Percentiles rank a stretch among this genome's conserved stretches.
Conservation (phyloP, 2,888 invertebrate genomes). For the Aphrophora alni region DNA sequence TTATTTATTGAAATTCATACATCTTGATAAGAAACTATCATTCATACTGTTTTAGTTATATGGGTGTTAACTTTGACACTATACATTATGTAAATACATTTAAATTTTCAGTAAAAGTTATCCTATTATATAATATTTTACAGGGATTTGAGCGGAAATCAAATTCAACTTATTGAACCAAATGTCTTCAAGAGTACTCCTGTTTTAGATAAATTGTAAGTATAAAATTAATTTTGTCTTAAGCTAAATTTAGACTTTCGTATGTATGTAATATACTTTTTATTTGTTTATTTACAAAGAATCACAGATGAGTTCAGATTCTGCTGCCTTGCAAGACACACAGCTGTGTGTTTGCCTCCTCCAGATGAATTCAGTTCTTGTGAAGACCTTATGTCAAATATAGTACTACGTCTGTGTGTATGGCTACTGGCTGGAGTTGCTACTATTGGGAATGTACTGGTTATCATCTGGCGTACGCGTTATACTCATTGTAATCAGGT, state of each 20-base stretch:
- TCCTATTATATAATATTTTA: background rate
- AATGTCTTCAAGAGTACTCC: conserved; percentile 52
- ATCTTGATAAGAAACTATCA: no score
- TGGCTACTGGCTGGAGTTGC: conserved; percentile 57
- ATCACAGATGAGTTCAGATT: conserved; percentile 54
- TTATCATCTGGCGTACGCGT: conserved; percentile 56
- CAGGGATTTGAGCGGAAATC: conserved; percentile 52
- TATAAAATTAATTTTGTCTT: conserved; percentile 28
- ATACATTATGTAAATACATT: no score
- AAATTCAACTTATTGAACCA: conserved; percentile 50
- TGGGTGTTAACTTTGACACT: no score
- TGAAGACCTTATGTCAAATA: conserved; percentile 58
- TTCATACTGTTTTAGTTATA: no score
- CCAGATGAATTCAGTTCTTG: conserved; percentile 58
- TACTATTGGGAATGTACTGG: conserved; percentile 56
- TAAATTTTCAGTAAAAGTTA: no score
- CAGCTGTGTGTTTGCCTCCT: conserved; percentile 53
- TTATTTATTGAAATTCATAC: no score
- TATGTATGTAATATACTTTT: no score
- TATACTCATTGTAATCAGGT: conserved; percentile 59
- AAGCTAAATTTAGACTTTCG: background rate
- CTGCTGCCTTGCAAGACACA: conserved; percentile 52
- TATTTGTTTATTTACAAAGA: conserved; percentile 42
- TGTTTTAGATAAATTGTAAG: conserved; percentile 52
- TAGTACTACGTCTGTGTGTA: conserved; percentile 56